Percentiles rank a stretch among this genome's conserved stretches.
Evolutionary conservation across 1,140 invertebrate species (phyloP).

Genomic region (Lasaia peninsularis): DNA sequence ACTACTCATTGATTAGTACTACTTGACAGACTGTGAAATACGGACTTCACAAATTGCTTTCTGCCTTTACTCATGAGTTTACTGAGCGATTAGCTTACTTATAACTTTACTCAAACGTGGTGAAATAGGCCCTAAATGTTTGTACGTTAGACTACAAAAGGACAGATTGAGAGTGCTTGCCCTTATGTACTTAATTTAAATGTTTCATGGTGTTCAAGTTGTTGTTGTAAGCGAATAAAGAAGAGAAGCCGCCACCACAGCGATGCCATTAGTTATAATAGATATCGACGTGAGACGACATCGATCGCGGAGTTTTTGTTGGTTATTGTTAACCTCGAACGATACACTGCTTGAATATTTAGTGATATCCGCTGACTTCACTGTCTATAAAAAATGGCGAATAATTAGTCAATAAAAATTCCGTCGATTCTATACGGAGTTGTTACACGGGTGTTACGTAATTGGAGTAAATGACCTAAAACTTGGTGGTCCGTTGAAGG

Average conservation of each 20-base stretch:
- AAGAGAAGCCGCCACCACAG: neutral
- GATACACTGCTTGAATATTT: conserved; percentile 75
- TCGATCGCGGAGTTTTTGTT: conserved; percentile 53
- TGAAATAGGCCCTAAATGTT: no score
- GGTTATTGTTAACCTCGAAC: conserved; percentile 70
- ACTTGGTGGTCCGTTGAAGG: conserved; percentile 56
- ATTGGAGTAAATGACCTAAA: conserved; percentile 73
- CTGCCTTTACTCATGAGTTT: no score
- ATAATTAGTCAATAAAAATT: conserved; percentile 77
- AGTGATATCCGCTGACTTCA: conserved; percentile 75
- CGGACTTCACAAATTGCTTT: no score
- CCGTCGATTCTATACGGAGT: conserved; percentile 69
- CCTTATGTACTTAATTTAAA: neutral
- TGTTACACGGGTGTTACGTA: conserved; percentile 72
- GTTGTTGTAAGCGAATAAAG: neutral
- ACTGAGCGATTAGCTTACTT: no score
- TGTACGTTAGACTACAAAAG: no score
- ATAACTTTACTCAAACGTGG: no score
- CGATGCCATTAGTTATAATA: conserved; percentile 24
- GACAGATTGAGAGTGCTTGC: neutral
- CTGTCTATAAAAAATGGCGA: conserved; percentile 68
- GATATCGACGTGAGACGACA: conserved; percentile 67
- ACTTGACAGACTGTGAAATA: no score
- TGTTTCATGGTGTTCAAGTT: neutral
- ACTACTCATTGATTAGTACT: no score